phyloP scores from a whole-genome alignment of 23 tunicate species.

The Aplidium turbinatum region DNA sequence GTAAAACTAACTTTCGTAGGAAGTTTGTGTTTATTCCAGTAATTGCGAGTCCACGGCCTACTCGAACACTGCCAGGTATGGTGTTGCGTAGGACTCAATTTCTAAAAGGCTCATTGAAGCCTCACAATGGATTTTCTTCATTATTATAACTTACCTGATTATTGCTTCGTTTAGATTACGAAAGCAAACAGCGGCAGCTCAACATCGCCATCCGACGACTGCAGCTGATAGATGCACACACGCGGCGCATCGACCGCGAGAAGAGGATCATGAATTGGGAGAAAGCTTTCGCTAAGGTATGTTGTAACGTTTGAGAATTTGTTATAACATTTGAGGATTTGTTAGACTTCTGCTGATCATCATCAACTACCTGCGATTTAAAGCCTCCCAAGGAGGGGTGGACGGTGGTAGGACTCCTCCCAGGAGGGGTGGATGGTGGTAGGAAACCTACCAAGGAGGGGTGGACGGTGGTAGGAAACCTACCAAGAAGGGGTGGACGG shows the following conservation, averaged over 20 bases:
- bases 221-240: conserved; percentile 61
- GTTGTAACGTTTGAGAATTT: too few species aligned
- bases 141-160: background rate
- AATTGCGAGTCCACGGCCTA: background rate
- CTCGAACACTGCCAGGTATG: background rate
- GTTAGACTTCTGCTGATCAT: too few species aligned
- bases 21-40: too few species aligned
- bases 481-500: too few species aligned
- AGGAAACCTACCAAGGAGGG: too few species aligned
- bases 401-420: too few species aligned
- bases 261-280: conserved; percentile 91
- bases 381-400: too few species aligned
- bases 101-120: background rate
- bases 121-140: background rate
- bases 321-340: too few species aligned
- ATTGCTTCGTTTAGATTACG: conserved; percentile 56
- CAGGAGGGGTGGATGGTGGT: too few species aligned
- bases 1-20: too few species aligned
- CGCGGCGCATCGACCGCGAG: conserved; percentile 63
- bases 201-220: conserved; percentile 75
- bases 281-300: conserved; percentile 87
- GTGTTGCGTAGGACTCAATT: background rate
- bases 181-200: conserved; percentile 84
- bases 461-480: too few species aligned
- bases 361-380: too few species aligned